Conservation (phyloP, 1,140 invertebrate species). For the Linepithema humile region DNA sequence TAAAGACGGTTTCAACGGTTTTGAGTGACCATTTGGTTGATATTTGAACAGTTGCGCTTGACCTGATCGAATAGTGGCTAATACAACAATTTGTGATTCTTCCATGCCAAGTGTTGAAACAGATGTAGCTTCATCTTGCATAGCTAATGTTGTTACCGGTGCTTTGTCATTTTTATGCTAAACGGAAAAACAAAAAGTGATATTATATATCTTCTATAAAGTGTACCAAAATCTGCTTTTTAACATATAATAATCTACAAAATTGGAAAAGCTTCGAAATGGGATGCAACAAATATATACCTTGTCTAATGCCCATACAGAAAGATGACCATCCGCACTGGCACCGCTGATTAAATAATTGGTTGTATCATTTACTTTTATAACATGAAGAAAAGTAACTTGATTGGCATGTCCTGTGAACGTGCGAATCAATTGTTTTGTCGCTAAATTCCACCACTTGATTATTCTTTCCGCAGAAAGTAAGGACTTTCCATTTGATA, state of each 20-base stretch:
- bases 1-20: constrained; percentile 89
- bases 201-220: constrained; percentile 12
- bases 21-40: constrained; percentile 89
- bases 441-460: constrained; percentile 88
- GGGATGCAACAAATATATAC: constrained; percentile 72
- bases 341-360: constrained; percentile 88
- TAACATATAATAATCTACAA: neutral
- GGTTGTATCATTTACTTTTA: constrained; percentile 78
- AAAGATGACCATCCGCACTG: constrained; percentile 85
- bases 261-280: neutral
- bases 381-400: constrained; percentile 85
- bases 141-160: constrained; percentile 82
- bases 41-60: constrained; percentile 91
- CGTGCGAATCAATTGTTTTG: constrained; percentile 85
- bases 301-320: constrained; percentile 86
- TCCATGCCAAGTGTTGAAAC: constrained; percentile 76
- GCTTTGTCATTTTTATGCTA: constrained; percentile 79
- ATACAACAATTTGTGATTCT: constrained; percentile 73
- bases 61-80: constrained; percentile 89
- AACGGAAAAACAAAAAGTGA: constrained; percentile 51
- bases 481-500: constrained; percentile 86
- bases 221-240: neutral
- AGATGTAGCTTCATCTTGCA: constrained; percentile 79
- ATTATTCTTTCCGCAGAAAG: constrained; percentile 88
- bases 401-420: constrained; percentile 89